phyloP scores from a whole-genome alignment of 2,797 vertebrate genomes.

The Dryobates pubescens region DNA sequence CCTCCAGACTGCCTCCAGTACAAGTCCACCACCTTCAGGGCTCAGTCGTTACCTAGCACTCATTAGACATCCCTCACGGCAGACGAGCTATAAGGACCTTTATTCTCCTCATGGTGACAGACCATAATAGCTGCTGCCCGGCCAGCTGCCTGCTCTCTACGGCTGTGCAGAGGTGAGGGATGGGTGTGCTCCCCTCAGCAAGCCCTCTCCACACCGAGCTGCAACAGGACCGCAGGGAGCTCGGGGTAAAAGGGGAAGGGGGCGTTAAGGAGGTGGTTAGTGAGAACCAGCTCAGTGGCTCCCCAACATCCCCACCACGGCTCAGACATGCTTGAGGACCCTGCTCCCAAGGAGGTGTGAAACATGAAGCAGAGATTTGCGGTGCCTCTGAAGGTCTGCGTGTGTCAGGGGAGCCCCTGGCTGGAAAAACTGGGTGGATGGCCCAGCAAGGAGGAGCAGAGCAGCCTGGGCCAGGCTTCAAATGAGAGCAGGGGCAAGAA shows the following conservation, averaged over 20 bases:
- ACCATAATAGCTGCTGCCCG: neutral
- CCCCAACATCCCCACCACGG: accelerated
- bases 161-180: neutral
- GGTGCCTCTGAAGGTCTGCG: neutral
- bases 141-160: neutral
- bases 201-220: neutral
- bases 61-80: neutral
- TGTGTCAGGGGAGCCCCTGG: neutral
- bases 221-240: neutral
- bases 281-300: accelerated
- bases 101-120: neutral
- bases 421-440: neutral
- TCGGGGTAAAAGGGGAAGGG: no score
- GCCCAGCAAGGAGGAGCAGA: neutral
- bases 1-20: neutral
- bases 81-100: neutral
- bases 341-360: accelerated
- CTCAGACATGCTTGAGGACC: accelerated
- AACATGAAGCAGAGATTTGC: neutral
- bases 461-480: accelerated
- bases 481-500: neutral
- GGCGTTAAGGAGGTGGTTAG: accelerated
- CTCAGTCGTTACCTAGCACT: neutral
- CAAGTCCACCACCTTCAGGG: neutral
- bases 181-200: neutral